Evolutionary conservation across 2,888 invertebrate genomes (phyloP).

Genomic region (Electrophaes corylata): DNA sequence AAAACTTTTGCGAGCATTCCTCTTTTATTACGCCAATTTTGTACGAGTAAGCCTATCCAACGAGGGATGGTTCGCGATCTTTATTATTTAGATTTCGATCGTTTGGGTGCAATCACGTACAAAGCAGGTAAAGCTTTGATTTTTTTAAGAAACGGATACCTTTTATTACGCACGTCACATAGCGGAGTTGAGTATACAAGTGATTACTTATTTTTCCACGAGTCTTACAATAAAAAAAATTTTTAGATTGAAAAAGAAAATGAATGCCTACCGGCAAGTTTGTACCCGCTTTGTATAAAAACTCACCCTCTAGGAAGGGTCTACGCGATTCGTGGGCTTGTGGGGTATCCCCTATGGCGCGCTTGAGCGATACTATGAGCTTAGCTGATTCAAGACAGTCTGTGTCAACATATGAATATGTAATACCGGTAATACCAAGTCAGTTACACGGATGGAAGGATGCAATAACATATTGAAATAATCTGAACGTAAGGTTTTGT

Average conservation of each 20-base stretch:
- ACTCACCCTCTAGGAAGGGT: slow-evolving; percentile 22
- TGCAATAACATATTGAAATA: slow-evolving; percentile 21
- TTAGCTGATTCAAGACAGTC: slow-evolving; percentile 35
- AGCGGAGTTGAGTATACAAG: not conserved
- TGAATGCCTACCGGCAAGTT: not conserved
- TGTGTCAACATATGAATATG: slow-evolving; percentile 45
- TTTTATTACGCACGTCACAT: not conserved
- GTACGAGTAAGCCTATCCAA: slow-evolving; percentile 80
- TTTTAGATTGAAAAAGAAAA: too few species aligned
- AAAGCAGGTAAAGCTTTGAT: slow-evolving; percentile 1
- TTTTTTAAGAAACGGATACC: not conserved
- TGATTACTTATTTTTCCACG: too few species aligned
- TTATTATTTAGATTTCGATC: slow-evolving; percentile 82
- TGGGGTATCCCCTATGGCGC: slow-evolving; percentile 34
- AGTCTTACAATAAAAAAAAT: too few species aligned
- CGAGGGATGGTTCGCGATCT: slow-evolving; percentile 68
- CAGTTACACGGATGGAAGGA: slow-evolving; percentile 24
- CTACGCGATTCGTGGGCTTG: slow-evolving; percentile 19
- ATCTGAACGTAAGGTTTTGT: slow-evolving; percentile 10
- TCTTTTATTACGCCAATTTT: slow-evolving; percentile 84
- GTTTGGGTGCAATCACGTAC: slow-evolving; percentile 39
- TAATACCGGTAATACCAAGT: slow-evolving; percentile 32
- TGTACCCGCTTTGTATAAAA: slow-evolving; percentile 7
- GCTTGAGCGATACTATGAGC: slow-evolving; percentile 32
- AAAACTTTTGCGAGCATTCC: slow-evolving; percentile 82